A percentile compares a stretch with the other conserved stretches of the same genome.
These are phyloP conservation scores for Acleris emargana DNA, from an alignment of 2,888 invertebrate species.

Conservation along the genomic window DNA sequence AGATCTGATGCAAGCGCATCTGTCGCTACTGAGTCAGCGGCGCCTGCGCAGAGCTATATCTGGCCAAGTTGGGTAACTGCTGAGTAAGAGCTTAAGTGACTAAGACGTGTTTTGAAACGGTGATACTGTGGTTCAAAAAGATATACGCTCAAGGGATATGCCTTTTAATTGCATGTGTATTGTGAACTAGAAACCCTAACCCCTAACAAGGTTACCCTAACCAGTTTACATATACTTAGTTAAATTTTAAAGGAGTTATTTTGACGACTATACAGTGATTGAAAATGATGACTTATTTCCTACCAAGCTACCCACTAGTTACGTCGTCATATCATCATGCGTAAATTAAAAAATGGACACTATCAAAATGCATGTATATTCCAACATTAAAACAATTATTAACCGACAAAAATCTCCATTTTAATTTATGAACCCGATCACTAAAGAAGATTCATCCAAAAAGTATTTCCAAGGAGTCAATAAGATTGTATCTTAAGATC, in stretches of 20 bases:
- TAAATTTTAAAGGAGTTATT: too few species aligned
- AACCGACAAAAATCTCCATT: neutral
- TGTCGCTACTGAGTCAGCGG: constrained; percentile 8
- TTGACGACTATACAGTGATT: too few species aligned
- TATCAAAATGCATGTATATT: neutral
- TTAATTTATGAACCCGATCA: neutral
- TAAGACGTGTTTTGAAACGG: constrained; percentile 11
- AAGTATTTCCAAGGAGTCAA: constrained; percentile 10
- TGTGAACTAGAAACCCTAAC: too few species aligned
- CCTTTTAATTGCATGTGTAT: too few species aligned
- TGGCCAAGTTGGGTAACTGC: constrained; percentile 18
- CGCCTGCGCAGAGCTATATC: constrained; percentile 5
- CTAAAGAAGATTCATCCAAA: constrained; percentile 13
- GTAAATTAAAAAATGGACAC: neutral
- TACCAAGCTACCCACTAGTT: too few species aligned
- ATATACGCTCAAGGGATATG: too few species aligned
- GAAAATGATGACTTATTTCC: too few species aligned
- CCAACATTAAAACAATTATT: neutral
- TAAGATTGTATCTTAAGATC: constrained; percentile 40
- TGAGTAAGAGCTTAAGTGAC: constrained; percentile 7
- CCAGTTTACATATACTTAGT: too few species aligned
- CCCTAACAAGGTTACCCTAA: too few species aligned
- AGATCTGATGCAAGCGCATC: constrained; percentile 12
- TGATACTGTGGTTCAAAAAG: neutral
- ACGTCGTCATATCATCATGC: too few species aligned